phyloP scores from a whole-genome alignment of 1,140 invertebrate genomes.

The Ptiloglossa arizonensis region DNA sequence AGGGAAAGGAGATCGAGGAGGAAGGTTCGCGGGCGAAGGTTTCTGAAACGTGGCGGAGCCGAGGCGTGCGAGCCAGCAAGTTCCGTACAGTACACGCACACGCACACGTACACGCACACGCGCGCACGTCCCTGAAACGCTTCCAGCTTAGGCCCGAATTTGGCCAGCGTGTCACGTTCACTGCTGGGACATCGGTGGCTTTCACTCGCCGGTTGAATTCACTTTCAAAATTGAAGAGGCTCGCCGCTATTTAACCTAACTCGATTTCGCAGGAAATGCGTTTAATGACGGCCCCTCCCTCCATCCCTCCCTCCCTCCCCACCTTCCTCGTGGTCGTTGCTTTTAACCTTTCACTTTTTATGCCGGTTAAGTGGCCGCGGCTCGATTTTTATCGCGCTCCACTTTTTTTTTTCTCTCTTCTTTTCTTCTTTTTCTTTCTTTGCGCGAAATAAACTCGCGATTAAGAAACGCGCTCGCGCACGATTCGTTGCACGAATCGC shows the following conservation, averaged over 20 bases:
- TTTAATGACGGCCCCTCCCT: neutral
- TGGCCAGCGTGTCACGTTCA: conserved; percentile 74
- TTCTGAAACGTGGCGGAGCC: neutral
- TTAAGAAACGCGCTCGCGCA: conserved; percentile 25
- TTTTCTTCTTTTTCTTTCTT: neutral
- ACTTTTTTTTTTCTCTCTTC: neutral
- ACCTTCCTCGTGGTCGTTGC: neutral
- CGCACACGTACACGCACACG: neutral
- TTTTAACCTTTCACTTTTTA: conserved; percentile 11
- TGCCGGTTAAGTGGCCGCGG: neutral
- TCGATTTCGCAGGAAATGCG: conserved; percentile 35
- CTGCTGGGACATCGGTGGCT: conserved; percentile 59
- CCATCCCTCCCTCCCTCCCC: neutral
- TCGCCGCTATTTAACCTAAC: conserved; percentile 22
- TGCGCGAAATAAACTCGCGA: conserved; percentile 4
- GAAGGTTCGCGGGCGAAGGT: neutral
- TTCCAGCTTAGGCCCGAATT: conserved; percentile 66
- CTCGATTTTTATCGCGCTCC: conserved; percentile 3
- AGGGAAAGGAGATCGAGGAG: too few relatives aligned
- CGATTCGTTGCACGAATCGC: too few relatives aligned
- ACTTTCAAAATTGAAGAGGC: conserved; percentile 70
- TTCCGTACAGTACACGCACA: neutral
- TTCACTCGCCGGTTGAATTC: conserved; percentile 68
- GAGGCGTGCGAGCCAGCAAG: neutral
- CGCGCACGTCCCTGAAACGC: conserved; percentile 32